phyloP scores from a whole-genome alignment of 2,888 invertebrate species.

The Ornithoptera priamus region DNA sequence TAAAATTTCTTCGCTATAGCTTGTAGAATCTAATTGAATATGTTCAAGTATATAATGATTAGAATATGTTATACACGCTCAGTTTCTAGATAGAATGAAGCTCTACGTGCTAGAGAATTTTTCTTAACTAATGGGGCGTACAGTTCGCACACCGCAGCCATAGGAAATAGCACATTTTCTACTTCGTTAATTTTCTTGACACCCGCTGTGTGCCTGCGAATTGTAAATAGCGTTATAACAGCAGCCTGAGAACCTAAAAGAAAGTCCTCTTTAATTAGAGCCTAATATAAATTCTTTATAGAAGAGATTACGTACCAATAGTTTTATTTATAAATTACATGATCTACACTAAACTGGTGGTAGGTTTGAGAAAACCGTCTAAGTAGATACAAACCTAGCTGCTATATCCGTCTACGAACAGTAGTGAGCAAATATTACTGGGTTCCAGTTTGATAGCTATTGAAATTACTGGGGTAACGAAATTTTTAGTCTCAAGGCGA shows the following conservation, averaged over 20 bases:
- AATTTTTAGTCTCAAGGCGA: no score
- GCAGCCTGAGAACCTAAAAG: background rate
- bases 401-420: no score
- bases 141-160: conserved; percentile 7
- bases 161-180: conserved; percentile 20
- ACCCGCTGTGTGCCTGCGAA: conserved; percentile 2
- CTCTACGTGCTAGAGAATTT: conserved; percentile 1
- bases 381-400: no score
- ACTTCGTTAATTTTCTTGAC: conserved; percentile 18
- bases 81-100: background rate
- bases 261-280: no score
- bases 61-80: background rate
- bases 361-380: no score
- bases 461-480: no score
- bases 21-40: background rate
- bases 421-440: no score
- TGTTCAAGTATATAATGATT: background rate
- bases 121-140: conserved; percentile 17
- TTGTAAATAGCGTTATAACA: background rate
- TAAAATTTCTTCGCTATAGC: background rate
- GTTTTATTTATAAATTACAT: no score
- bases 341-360: no score
- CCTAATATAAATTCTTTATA: no score
- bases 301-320: no score
- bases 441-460: no score